A percentile compares a stretch with the other conserved stretches of the same genome.
Conservation (phyloP, 2,113 vertebrate species). For the Anhinga anhinga region DNA sequence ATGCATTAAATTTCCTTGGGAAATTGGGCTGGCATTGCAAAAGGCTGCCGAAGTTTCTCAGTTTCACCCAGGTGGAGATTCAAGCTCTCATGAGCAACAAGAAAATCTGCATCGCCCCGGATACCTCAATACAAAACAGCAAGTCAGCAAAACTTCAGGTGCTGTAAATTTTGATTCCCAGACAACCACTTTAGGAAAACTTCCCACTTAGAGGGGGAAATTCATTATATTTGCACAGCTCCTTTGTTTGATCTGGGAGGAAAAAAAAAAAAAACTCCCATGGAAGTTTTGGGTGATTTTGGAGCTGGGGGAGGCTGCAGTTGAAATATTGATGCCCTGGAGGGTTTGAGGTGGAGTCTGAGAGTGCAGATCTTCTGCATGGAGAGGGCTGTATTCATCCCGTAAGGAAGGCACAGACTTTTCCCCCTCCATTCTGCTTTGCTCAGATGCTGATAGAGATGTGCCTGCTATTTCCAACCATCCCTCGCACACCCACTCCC, state of each 20-base stretch:
- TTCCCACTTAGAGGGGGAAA: neutral
- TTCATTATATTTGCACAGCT: neutral
- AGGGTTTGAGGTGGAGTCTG: neutral
- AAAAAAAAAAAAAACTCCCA: neutral
- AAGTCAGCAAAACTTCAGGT: slow-evolving; percentile 1
- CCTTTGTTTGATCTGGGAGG: neutral
- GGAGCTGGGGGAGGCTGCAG: neutral
- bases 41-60: neutral
- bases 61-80: slow-evolving; percentile 19
- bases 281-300: neutral
- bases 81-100: neutral
- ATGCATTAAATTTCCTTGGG: slow-evolving; percentile 10
- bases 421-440: neutral
- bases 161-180: slow-evolving; percentile 27
- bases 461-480: neutral
- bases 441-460: accelerated
- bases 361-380: neutral
- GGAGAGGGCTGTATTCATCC: neutral
- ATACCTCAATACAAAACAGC: neutral
- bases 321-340: neutral
- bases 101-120: neutral
- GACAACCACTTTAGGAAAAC: slow-evolving; percentile 16
- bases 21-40: neutral
- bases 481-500: accelerated
- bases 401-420: neutral